Base-by-base conservation (phyloP, 2,797 vertebrate genomes). In the Smutsia temminckii region DNA sequence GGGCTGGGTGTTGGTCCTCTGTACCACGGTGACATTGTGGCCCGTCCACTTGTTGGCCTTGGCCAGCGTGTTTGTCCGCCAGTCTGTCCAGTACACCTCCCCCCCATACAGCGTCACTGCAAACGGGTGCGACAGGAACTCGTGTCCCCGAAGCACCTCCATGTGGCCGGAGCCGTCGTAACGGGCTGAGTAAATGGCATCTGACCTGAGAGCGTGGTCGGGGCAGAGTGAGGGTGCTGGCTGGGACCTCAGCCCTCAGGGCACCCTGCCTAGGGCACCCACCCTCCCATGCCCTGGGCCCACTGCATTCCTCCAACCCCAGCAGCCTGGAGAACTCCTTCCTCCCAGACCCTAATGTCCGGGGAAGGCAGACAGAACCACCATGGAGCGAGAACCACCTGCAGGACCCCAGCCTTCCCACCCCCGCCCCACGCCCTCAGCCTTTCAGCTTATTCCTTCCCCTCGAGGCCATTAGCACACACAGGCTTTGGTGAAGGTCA, bases 31-130 rank as follows among this genome's bases (percentile, higher is more conserved):
- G 94, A 99, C 99, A 0, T 99, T 99, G 98, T 99, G 99, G 71
- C 99, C 99, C 0, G 99, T 99, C 99, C 99, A 99, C 97, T 99
- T 99, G 98, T 99, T 99, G 97, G 99, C 99, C 98, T 99, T 99
- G 97, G 99, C 99, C 97, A 99, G 97, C 0, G 99, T 99, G 98
- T 99, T 99, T 84, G 99, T 99, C 83, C 99, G 98, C 99, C 99
- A 99, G 98, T 99, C 99, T 0, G 99, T 99, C 99, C 99, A 99
- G 98, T 99, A 99, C 13, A 99, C 99, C 97, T 99, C 99, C 0
- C 99, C 99, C 0, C 99, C 99, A 0, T 99, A 99, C 79, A 99
- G 99, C 25, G 99, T 99, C 97, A 99, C 99, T 0, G 99, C 99
- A 29, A 99, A 99, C 1, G 99, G 99, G 97, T 99, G 99, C 0